Conservation (phyloP, 2,113 vertebrate genomes). For the Pluvialis apricaria region DNA sequence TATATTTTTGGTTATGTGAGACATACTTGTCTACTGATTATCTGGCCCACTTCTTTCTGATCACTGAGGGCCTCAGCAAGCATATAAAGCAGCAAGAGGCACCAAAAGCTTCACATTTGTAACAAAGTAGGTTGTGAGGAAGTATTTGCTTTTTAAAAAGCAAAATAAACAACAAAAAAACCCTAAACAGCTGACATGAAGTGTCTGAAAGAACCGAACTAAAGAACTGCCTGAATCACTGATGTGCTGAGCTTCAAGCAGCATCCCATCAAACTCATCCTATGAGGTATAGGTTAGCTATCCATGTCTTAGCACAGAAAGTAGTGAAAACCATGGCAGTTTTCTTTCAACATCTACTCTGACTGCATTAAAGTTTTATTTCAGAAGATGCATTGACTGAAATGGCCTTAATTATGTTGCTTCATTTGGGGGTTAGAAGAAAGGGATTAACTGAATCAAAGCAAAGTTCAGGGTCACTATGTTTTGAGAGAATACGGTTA, state of each 20-base stretch:
- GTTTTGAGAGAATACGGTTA: neutral
- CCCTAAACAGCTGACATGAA: neutral
- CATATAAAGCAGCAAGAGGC: neutral
- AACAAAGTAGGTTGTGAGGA: neutral
- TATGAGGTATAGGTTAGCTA: neutral
- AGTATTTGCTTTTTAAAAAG: neutral
- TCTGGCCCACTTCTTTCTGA: neutral
- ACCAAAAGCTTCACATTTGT: neutral
- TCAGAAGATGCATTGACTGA: conserved; percentile 15
- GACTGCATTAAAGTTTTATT: neutral
- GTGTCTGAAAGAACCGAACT: neutral
- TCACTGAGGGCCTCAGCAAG: neutral
- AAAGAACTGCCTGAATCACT: neutral
- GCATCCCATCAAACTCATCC: neutral
- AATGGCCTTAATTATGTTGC: neutral
- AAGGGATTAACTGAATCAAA: neutral
- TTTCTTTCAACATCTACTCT: neutral
- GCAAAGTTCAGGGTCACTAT: neutral
- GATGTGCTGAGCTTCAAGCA: neutral
- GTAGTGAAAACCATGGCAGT: neutral
- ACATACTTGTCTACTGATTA: neutral
- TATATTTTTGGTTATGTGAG: neutral
- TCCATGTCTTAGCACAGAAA: neutral
- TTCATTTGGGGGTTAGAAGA: neutral
- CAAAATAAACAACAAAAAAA: neutral